Evolutionary conservation across 2,888 invertebrate genomes (phyloP).

Genomic region (Microchrysa polita): DNA sequence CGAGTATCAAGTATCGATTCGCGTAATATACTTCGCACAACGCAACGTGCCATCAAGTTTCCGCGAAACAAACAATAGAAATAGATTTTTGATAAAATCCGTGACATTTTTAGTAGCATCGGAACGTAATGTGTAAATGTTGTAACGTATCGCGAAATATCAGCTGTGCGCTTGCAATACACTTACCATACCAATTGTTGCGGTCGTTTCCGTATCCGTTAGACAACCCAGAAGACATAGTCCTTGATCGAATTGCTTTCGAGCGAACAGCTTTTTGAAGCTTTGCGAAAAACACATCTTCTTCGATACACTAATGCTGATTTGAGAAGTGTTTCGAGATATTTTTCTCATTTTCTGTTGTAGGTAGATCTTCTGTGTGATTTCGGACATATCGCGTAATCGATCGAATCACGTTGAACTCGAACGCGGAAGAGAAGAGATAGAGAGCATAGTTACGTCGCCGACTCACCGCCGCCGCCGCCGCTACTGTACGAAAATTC

Average conservation of each 20-base stretch:
- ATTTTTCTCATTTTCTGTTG: background rate
- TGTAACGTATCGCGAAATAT: background rate
- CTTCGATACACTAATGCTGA: background rate
- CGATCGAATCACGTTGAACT: slow-evolving; percentile 3
- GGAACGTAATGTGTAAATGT: no score
- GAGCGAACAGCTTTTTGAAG: background rate
- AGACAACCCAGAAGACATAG: background rate
- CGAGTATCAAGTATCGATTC: slow-evolving; percentile 33
- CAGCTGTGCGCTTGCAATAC: background rate
- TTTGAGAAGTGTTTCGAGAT: slow-evolving; percentile 16
- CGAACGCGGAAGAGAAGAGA: no score
- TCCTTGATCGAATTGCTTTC: background rate
- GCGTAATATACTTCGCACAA: background rate
- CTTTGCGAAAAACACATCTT: background rate
- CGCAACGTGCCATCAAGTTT: slow-evolving; percentile 1
- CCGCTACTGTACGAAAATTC: slow-evolving; percentile 27
- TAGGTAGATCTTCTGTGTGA: background rate
- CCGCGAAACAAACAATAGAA: background rate
- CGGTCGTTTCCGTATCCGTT: background rate
- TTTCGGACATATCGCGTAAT: background rate
- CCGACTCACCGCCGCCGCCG: slow-evolving; percentile 12
- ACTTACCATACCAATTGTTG: no score
- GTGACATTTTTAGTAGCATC: no score
- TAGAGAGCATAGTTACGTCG: no score
- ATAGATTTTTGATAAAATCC: no score